These are phyloP conservation scores for Melanotaenia nigrans DNA, from an alignment of 2,797 vertebrate species.

Conservation along the genomic window DNA sequence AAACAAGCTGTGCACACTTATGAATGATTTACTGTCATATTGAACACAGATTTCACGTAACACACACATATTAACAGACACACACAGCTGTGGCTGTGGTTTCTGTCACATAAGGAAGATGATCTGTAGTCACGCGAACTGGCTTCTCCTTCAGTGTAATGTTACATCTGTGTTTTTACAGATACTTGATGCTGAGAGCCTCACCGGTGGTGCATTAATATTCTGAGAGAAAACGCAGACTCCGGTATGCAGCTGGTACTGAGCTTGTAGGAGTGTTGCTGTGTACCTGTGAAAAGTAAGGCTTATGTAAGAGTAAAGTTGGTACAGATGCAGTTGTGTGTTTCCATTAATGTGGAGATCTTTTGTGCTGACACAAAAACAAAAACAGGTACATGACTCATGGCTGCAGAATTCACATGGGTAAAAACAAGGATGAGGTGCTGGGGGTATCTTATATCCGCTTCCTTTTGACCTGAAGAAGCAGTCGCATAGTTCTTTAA, in stretches of 20 bases:
- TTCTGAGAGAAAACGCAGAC: background rate
- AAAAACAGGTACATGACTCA: constrained; percentile 50
- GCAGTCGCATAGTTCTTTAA: constrained; percentile 1
- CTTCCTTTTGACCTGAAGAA: constrained; percentile 2
- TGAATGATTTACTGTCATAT: constrained; percentile 51
- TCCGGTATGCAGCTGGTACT: constrained; percentile 8
- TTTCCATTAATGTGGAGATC: constrained; percentile 7
- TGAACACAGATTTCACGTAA: constrained; percentile 38
- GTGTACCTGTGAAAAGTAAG: constrained; percentile 11
- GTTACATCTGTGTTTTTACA: constrained; percentile 36
- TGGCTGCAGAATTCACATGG: constrained; percentile 17
- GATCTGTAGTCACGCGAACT: constrained; percentile 57
- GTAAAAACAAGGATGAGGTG: constrained; percentile 3
- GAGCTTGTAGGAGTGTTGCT: constrained; percentile 12
- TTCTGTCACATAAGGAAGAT: constrained; percentile 52
- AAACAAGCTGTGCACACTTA: constrained; percentile 43
- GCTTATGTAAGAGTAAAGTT: constrained; percentile 25
- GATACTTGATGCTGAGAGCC: constrained; percentile 1
- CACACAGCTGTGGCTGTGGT: constrained; percentile 49
- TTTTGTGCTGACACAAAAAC: constrained; percentile 34
- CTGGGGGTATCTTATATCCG: constrained; percentile 1
- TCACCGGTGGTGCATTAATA: background rate
- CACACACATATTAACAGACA: constrained; percentile 9
- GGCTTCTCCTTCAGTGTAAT: constrained; percentile 29
- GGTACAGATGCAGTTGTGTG: constrained; percentile 15